These are phyloP conservation scores for Harpagoxenus sublaevis DNA, from an alignment of 2,888 invertebrate species.

Conservation along the genomic window DNA sequence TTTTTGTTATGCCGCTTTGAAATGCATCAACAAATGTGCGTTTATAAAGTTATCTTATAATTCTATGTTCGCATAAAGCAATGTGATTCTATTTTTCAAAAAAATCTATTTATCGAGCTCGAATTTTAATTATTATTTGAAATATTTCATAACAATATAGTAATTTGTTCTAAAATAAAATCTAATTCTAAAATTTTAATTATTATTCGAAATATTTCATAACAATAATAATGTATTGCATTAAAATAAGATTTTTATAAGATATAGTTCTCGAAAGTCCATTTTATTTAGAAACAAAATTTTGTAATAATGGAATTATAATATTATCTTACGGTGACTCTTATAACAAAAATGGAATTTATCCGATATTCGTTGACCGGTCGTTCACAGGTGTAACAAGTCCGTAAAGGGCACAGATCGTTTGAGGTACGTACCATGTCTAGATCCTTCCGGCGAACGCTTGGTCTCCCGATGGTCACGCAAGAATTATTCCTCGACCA, in stretches of 20 bases:
- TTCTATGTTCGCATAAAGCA: neutral
- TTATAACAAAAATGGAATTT: neutral
- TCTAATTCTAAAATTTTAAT: neutral
- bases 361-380: neutral
- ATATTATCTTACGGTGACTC: neutral
- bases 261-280: neutral
- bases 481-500: conserved; percentile 11
- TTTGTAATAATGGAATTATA: neutral
- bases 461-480: neutral
- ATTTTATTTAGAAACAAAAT: neutral
- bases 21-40: neutral
- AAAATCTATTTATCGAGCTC: neutral
- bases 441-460: neutral
- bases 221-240: neutral
- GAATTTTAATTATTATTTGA: neutral
- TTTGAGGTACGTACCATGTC: conserved; percentile 28
- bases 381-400: neutral
- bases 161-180: neutral
- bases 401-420: neutral
- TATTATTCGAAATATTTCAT: neutral
- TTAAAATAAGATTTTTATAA: neutral
- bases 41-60: neutral
- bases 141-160: neutral
- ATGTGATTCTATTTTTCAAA: neutral
- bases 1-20: neutral